phyloP scores from a whole-genome alignment of 1,140 invertebrate genomes.

The Luehdorfia chinensis region DNA sequence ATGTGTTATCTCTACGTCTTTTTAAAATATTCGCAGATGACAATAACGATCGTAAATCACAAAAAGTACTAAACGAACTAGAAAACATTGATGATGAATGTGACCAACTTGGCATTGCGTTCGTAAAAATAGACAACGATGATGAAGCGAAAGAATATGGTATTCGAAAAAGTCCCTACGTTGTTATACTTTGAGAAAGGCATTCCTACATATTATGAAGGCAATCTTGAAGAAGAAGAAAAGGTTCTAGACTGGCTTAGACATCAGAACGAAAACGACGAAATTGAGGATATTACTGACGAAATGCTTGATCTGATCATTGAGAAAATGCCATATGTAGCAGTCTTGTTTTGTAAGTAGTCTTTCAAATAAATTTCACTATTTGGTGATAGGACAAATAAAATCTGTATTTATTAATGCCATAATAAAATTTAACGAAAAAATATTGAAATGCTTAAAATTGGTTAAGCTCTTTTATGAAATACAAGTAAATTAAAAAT shows the following conservation, averaged over 20 bases:
- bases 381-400: no score
- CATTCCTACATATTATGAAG: conserved; percentile 92
- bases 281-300: conserved; percentile 96
- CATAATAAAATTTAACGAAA: no score
- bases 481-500: no score
- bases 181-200: conserved; percentile 95
- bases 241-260: conserved; percentile 93
- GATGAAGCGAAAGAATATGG: conserved; percentile 94
- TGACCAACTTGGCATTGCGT: conserved; percentile 90
- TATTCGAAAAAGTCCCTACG: conserved; percentile 89
- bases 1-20: neutral
- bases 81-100: conserved; percentile 98
- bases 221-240: conserved; percentile 94
- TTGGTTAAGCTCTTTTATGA: no score
- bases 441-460: no score
- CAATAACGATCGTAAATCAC: conserved; percentile 92
- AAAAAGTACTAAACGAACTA: conserved; percentile 90
- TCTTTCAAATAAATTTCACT: conserved; percentile 25
- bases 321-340: conserved; percentile 91
- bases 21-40: conserved; percentile 81
- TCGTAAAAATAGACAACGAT: conserved; percentile 95
- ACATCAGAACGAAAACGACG: conserved; percentile 90
- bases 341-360: conserved; percentile 92
- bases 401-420: conserved; percentile 10
- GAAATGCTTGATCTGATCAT: conserved; percentile 96